Percentiles rank a stretch among this genome's conserved stretches.
These are phyloP conservation scores for Cataglyphis hispanica DNA, from an alignment of 1,140 invertebrate species.

Conservation along the genomic window DNA sequence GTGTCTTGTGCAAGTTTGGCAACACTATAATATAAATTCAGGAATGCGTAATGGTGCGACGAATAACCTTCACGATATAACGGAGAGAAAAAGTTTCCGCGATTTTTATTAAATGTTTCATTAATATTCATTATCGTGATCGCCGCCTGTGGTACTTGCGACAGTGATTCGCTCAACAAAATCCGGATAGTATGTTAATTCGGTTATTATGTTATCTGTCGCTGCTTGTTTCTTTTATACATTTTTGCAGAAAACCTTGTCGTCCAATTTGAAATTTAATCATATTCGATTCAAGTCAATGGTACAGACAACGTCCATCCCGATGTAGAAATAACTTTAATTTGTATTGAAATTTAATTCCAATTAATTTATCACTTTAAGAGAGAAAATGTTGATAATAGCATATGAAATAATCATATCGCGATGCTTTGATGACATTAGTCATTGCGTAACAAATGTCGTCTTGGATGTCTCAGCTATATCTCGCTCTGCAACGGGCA, in stretches of 20 bases:
- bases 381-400: background rate
- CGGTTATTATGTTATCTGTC: too few species aligned
- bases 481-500: slow-evolving; percentile 8
- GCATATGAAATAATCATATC: background rate
- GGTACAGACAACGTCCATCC: background rate
- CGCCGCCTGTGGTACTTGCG: background rate
- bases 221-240: background rate
- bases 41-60: background rate
- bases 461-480: background rate
- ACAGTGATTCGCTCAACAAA: background rate
- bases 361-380: background rate
- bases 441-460: background rate
- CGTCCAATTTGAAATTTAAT: background rate
- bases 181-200: slow-evolving; percentile 50
- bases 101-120: slow-evolving; percentile 47
- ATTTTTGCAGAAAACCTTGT: background rate
- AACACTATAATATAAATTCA: slow-evolving; percentile 66
- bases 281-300: background rate
- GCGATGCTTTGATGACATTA: background rate
- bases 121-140: slow-evolving; percentile 31
- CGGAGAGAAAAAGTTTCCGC: slow-evolving; percentile 53
- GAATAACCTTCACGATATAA: slow-evolving; percentile 69
- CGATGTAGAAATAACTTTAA: too few species aligned
- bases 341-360: background rate
- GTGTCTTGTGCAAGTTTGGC: slow-evolving; percentile 9